Evolutionary conservation across 1,140 invertebrate genomes (phyloP).

Genomic region (Hylyphantes graminicola): DNA sequence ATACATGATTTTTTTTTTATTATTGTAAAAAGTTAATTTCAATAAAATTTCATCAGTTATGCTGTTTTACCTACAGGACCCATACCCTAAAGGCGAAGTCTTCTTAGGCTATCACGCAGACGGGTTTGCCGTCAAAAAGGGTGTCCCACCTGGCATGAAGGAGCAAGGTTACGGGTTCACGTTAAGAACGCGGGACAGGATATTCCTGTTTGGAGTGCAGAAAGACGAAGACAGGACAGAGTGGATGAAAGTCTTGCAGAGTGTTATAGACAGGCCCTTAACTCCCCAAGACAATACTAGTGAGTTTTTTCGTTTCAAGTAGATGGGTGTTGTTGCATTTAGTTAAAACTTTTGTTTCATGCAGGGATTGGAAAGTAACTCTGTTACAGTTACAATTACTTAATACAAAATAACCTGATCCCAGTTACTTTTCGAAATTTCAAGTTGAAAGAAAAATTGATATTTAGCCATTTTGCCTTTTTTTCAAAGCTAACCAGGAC

Average conservation of each 20-base stretch:
- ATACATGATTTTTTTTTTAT: too few species aligned
- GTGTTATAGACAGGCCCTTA: conserved; percentile 80
- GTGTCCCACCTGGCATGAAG: conserved; percentile 74
- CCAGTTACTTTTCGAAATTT: too few species aligned
- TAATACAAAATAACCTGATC: too few species aligned
- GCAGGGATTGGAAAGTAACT: too few species aligned
- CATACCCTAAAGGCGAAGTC: conserved; percentile 90
- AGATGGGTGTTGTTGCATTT: neutral
- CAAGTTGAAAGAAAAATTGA: too few species aligned
- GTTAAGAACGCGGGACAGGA: conserved; percentile 84
- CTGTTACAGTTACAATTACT: too few species aligned
- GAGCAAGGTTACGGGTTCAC: conserved; percentile 83
- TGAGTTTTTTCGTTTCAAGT: conserved; percentile 70
- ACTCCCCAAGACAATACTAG: conserved; percentile 83
- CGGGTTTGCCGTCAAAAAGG: conserved; percentile 77
- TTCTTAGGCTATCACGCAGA: conserved; percentile 83
- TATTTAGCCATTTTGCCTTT: too few species aligned
- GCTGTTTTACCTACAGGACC: conserved; percentile 72
- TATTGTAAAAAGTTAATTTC: too few species aligned
- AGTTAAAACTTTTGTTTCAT: neutral
- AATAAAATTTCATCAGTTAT: too few species aligned
- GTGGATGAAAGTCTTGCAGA: conserved; percentile 83
- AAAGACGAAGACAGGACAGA: conserved; percentile 80
- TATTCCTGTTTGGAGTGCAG: conserved; percentile 84
- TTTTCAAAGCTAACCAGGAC: too few species aligned